Conservation (phyloP, 1,140 invertebrate species). For the Danaus plexippus region DNA sequence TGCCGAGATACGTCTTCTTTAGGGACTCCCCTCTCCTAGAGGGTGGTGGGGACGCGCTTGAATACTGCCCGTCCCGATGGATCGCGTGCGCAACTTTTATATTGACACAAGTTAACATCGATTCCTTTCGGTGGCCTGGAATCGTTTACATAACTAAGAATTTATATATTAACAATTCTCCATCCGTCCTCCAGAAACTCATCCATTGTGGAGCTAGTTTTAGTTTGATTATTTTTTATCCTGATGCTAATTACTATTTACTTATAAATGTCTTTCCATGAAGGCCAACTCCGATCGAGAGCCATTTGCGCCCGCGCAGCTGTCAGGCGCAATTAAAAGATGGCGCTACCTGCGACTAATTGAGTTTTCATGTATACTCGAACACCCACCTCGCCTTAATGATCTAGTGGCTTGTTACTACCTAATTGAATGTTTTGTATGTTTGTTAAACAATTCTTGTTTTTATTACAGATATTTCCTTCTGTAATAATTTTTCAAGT, state of each 20-base stretch:
- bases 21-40: conserved; percentile 31
- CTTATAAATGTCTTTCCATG: conserved; percentile 14
- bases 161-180: no score
- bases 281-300: conserved; percentile 4
- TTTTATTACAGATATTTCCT: no score
- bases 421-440: conserved; percentile 9
- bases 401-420: conserved; percentile 14
- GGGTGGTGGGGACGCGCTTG: conserved; percentile 23
- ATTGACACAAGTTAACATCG: no score
- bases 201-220: no score
- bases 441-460: no score
- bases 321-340: conserved; percentile 54
- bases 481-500: neutral
- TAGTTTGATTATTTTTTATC: no score
- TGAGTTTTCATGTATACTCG: conserved; percentile 58
- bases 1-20: conserved; percentile 68
- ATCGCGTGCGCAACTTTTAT: conserved; percentile 48
- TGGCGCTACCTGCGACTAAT: conserved; percentile 50
- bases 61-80: conserved; percentile 26
- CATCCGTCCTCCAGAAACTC: no score
- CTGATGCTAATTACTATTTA: conserved; percentile 16
- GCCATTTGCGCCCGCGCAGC: conserved; percentile 41
- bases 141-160: no score
- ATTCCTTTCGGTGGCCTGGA: no score
- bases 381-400: conserved; percentile 23